Evolutionary conservation across 2,888 invertebrate species (phyloP), one percentile per base, ranked within the genome.

Genomic region (Xylophagus ater): DNA sequence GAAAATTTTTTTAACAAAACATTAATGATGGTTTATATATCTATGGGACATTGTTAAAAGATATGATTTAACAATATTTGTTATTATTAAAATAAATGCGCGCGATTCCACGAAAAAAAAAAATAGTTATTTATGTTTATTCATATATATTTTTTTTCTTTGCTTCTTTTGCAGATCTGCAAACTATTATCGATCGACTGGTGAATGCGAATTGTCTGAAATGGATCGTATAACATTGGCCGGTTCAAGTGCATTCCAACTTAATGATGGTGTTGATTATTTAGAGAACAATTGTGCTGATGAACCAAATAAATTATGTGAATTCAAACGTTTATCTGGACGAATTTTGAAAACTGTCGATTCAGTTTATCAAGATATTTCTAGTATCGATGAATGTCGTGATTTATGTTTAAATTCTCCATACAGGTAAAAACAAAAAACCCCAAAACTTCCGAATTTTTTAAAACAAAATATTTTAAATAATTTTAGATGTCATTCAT

Each of bases 201-300:
- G 85, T 47, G 80, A 80, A 59, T 90, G 90, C 68, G 81, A 83
- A 60, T 71, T 89, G 54, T 88, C 87, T 46, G 86, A 83, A 67
- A 88, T 90, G 88, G 89, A 89, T 69, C 77, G 89, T 51, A 76
- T 89, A 65, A 88, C 89, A 38, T 72, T 88, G 55, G 86, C 83
- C 43, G 86, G 88, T 50, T 81, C 81, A 40, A 81, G 72, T 53
- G 76, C 80, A 50, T 85, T 88, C 65, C 78, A 81, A 59, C 68
- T 73, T 43, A 73, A 73, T 49, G 76, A 76, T 60, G 75, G 74
- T 62, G 71, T 59, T 55, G 89, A 90, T 59, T 90, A 88, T 66
- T 73, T 90, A 68, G 89, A 90, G 65, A 90, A 89, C 66, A 87
- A 89, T 62, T 90, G 89, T 64, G 87, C 89, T 23, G 88, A 88